Base-by-base conservation (phyloP, 2,113 vertebrate species). In the Trinectes maculatus region DNA sequence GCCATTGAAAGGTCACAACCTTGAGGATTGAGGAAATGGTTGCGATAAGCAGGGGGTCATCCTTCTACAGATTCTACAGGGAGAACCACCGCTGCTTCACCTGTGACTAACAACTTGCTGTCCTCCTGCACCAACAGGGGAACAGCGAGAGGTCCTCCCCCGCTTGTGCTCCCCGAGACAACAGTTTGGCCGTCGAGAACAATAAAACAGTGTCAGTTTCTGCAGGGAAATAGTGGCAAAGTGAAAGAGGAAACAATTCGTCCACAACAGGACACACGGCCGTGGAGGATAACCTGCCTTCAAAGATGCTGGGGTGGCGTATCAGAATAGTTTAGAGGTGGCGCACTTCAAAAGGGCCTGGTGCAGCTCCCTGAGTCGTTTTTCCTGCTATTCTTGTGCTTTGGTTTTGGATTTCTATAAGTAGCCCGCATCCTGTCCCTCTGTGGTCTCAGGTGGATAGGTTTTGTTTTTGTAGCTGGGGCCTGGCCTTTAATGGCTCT, bases 381-480 rank as follows among this genome's bases (percentile, higher is more conserved):
- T 88, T 99, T 98, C 97, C 98, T 99, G 96, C 96, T 94, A 98
- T 99, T 99, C 98, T 97, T 98, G 93, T 95, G 88, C 80, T 75
- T 89, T 90, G 91, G 91, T 92, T 92, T 91, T 92, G 87, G 89
- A 83, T 90, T 93, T 91, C 96, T 98, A 97, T 96, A 97, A 97
- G 96, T 96, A 96, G 96, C 95, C 93, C 91, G 93, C 94, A 95
- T 99, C 98, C 98, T 97, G 97, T 94, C 90, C 89, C 92, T 93
- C 93, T 94, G 93, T 95, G 92, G 94, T 95, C 95, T 98, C 94
- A 95, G 96, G 94, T 96, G 95, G 94, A 94, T 93, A 91, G 39
- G 88, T 93, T 95, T 96, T 98, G 95, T 98, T 96, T 95, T 84
- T 89, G 89, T 93, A 93, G 92, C 93, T 90, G 87, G 91, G 85